Evolutionary conservation across 2,113 vertebrate genomes (phyloP), one percentile per base, ranked within the genome.

Genomic region (Andinoacara biseriatus): DNA sequence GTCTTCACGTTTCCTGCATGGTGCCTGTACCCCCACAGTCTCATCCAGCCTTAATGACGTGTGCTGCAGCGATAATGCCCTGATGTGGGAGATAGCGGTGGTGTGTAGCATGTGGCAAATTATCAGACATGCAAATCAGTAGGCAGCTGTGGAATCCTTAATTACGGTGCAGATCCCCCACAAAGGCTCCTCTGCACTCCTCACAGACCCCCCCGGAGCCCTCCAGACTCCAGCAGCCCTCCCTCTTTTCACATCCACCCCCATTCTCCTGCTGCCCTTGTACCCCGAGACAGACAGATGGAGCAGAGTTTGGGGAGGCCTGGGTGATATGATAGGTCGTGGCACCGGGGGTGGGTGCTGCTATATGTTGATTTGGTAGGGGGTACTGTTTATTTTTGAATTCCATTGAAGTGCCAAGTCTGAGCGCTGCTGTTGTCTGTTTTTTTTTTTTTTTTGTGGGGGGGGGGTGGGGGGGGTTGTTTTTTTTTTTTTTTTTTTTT

Each of bases 91-190:
- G 87, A 91, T 91, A 89, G 86, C 15, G 56, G 86, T 74, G 85
- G 56, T 90, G 91, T 90, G 83, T 83, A 91, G 93, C 93, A 93
- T 94, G 93, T 94, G 92, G 92, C 88, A 92, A 95, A 94, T 92
- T 87, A 94, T 93, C 94, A 94, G 94, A 94, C 94, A 94, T 94
- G 95, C 94, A 94, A 94, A 95, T 95, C 91, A 94, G 92, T 79
- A 93, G 91, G 93, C 93, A 95, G 93, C 94, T 95, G 93, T 94
- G 92, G 92, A 94, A 94, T 94, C 86, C 91, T 93, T 94, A 93
- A 93, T 95, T 94, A 94, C 82, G 85, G 80, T 89, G 86, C 20
- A 29, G 89, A 87, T 92, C 87, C 90, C 87, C 91, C 92, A 94
- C 93, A 93, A 93, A 93, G 90, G 87, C 91, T 91, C 87, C 88